Evolutionary conservation across 2,888 invertebrate genomes (phyloP).

Genomic region (Drepanosiphum platanoidis): DNA sequence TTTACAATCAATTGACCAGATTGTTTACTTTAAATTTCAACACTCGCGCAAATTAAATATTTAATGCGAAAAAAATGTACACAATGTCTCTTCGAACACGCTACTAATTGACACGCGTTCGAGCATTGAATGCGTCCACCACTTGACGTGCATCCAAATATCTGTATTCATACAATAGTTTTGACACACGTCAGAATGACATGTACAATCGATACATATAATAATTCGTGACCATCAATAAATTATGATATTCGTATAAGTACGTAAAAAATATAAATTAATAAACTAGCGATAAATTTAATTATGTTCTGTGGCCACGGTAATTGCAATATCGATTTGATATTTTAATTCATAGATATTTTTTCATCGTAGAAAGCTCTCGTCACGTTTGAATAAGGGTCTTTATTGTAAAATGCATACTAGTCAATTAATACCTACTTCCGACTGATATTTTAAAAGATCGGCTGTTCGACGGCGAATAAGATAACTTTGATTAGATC

Average conservation of each 20-base stretch:
- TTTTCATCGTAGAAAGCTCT: too few species aligned
- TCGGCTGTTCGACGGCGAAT: too few species aligned
- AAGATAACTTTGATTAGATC: too few species aligned
- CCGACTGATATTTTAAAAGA: too few species aligned
- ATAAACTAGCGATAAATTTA: too few species aligned
- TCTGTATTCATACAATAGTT: neutral
- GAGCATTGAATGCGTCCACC: neutral
- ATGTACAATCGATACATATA: neutral
- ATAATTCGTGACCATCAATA: neutral
- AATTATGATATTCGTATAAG: neutral
- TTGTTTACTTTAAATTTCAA: neutral
- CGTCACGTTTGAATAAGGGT: too few species aligned
- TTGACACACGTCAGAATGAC: conserved; percentile 3
- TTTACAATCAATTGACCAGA: neutral
- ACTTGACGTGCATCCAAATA: neutral
- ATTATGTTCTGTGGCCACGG: too few species aligned
- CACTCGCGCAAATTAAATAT: neutral
- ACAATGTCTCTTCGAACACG: neutral
- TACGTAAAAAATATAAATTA: neutral
- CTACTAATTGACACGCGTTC: conserved; percentile 18
- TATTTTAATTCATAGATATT: too few species aligned
- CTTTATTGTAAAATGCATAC: too few species aligned
- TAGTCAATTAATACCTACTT: too few species aligned
- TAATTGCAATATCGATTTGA: too few species aligned
- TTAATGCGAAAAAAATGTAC: neutral